Evolutionary conservation across 2,888 invertebrate species (phyloP).

Genomic region (Calameuta idolon): DNA sequence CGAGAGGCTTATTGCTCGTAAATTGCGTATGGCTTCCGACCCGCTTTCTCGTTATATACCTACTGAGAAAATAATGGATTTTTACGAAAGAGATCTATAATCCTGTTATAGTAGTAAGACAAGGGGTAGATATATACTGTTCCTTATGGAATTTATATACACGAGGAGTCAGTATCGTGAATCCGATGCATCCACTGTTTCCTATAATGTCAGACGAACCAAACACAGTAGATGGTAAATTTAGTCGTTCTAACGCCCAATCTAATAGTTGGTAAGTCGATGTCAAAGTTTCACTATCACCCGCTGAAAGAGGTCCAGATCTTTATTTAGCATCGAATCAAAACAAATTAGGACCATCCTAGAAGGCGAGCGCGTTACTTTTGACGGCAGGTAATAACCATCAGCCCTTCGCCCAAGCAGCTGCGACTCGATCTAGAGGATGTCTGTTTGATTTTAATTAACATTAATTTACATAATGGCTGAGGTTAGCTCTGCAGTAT

Average conservation of each 20-base stretch:
- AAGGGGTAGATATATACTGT: not conserved
- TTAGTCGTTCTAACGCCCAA: not conserved
- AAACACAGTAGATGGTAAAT: not conserved
- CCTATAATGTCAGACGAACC: not conserved
- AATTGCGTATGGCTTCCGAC: conserved; percentile 58
- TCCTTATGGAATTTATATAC: not conserved
- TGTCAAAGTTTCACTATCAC: conserved; percentile 12
- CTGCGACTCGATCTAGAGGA: conserved; percentile 25
- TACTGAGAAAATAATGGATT: not conserved
- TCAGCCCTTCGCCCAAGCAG: conserved; percentile 15
- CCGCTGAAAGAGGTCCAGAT: conserved; percentile 9
- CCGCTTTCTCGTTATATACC: conserved; percentile 54
- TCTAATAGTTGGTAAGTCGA: not conserved
- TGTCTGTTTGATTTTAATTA: conserved; percentile 55
- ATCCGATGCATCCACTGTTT: not conserved
- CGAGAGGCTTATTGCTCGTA: conserved; percentile 58
- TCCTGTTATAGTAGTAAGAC: not conserved
- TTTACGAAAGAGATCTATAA: not conserved
- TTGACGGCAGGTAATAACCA: conserved; percentile 19
- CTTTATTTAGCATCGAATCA: conserved; percentile 10
- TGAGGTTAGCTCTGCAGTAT: conserved; percentile 35
- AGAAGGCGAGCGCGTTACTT: conserved; percentile 16
- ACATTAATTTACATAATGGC: conserved; percentile 55
- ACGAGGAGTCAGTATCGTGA: not conserved
- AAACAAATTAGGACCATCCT: conserved; percentile 18